Evolutionary conservation across 2,888 invertebrate genomes (phyloP).

Genomic region (Eilema griseolum): DNA sequence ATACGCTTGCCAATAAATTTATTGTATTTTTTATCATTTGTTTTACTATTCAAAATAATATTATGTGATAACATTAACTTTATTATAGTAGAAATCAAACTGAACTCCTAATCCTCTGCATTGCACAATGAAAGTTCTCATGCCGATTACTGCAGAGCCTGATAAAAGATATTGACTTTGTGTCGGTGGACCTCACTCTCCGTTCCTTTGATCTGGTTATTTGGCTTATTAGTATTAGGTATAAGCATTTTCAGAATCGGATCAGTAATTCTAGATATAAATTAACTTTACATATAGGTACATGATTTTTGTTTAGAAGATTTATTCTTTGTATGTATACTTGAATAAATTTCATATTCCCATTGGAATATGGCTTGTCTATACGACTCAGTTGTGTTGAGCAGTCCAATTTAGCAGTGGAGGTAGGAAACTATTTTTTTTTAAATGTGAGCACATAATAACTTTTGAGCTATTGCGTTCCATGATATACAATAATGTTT

Average conservation of each 20-base stretch:
- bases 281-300: no score
- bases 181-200: background rate
- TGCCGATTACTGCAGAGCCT: background rate
- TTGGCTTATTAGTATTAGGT: no score
- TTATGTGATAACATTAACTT: background rate
- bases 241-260: no score
- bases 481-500: no score
- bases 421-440: no score
- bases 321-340: background rate
- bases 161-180: background rate
- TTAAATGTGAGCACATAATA: no score
- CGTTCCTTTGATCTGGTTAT: background rate
- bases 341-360: background rate
- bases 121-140: background rate
- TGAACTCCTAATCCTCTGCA: background rate
- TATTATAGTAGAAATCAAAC: background rate
- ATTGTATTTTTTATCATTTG: constrained; percentile 19
- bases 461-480: no score
- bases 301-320: no score
- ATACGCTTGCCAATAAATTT: constrained; percentile 38
- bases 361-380: background rate
- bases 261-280: no score
- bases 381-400: no score
- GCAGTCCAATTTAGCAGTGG: no score
- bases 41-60: background rate